A percentile compares a stretch with the other conserved stretches of the same genome.
These are phyloP conservation scores for Mastacembelus armatus DNA, from an alignment of 2,797 vertebrate species.

Conservation along the genomic window DNA sequence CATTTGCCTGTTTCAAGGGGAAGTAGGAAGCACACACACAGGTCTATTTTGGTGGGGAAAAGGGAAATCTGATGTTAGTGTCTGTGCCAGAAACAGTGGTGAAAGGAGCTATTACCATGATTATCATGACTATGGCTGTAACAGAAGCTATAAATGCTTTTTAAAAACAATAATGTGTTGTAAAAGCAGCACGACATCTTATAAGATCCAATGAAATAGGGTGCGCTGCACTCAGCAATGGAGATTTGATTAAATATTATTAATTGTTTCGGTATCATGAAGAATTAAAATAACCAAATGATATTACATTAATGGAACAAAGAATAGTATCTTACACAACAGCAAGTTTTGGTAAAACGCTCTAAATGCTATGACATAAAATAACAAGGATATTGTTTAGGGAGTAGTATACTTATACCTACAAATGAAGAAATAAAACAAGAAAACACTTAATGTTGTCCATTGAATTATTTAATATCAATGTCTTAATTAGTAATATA, in stretches of 20 bases:
- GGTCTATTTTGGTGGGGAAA: conserved; percentile 39
- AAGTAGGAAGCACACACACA: conserved; percentile 34
- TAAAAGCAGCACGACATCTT: not conserved
- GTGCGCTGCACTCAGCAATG: not conserved
- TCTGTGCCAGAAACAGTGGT: conserved; percentile 12
- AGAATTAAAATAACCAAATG: not conserved
- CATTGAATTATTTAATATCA: conserved; percentile 1
- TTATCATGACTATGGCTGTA: conserved; percentile 21
- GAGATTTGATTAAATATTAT: not conserved
- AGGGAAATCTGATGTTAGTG: conserved; percentile 41
- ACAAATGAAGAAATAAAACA: conserved; percentile 32
- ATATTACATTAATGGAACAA: not conserved
- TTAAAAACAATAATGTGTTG: not conserved
- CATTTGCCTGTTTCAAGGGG: conserved; percentile 14
- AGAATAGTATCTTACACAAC: not conserved
- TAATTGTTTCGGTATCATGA: not conserved
- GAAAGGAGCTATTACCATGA: conserved; percentile 20
- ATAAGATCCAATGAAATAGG: not conserved
- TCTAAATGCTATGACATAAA: too few relatives aligned
- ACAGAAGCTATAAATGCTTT: conserved; percentile 1
- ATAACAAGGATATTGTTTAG: too few relatives aligned
- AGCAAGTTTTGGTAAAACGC: not conserved
- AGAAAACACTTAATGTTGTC: not conserved
- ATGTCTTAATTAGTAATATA: not conserved
- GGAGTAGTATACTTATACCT: too few relatives aligned